Base-by-base conservation (phyloP, 1,140 invertebrate genomes). In the Capitella teleta region DNA sequence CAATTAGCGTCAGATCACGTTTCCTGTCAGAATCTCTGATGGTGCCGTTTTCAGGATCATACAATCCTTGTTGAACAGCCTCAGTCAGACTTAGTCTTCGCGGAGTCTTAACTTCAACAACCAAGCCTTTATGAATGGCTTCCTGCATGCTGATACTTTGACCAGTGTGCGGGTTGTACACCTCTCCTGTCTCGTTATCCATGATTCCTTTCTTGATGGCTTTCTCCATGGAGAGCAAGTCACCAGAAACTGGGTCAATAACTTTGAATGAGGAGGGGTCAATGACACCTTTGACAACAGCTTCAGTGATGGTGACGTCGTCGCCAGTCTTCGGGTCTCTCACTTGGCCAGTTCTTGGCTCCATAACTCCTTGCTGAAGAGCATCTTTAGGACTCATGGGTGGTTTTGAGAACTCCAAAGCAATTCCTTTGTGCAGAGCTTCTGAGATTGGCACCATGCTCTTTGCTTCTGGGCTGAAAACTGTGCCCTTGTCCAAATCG, bases 101-200 rank as follows among this genome's bases (percentile, higher is more conserved):
- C 14, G 85, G 67, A 43, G 83, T 80, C 54, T 82, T 79, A 5
- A 78, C 77, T 49, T 78, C 74, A 74, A 56, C 67, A 32, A 90
- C 72, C 1, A 90, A 65, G 41, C 83, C 83, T 57, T 61, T 78
- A 52, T 87, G 81, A 18, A 89, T 69, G 12, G 86, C 86, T 43
- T 76, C 75, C 14, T 80, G 78, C 19, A 93, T 72, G 3, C 85
- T 50, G 83, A 87, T 72, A 85, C 84, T 28, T 30, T 74, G 77
- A 58, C 86, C 84, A 48, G 83, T 86, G 42, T 79, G 78, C 5
- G 82, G 85, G 60, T 90, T 85, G 43, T 91, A 67, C 21, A 92
- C 83, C 62, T 83, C 86, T 51, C 83, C 82, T 56, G 84, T 81
- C 14, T 77, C 75, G 55, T 80, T 77, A 41, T 53, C 47, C 30